Evolutionary conservation across 2,888 invertebrate genomes (phyloP).

Genomic region (Loripinus fragilis): DNA sequence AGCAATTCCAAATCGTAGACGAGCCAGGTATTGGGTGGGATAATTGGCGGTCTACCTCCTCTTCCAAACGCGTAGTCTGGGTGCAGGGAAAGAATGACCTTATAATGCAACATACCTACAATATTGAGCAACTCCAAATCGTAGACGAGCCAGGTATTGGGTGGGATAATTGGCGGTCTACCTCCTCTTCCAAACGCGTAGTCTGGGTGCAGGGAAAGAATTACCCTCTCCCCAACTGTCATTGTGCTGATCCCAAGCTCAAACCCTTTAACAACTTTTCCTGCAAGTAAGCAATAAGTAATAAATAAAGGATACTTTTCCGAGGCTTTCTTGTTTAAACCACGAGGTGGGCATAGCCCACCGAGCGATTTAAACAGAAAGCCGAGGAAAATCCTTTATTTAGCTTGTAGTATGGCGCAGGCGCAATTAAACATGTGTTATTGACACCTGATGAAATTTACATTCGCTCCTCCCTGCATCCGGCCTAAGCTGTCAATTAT

Average conservation of each 20-base stretch:
- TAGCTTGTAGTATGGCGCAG: no score
- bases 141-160: constrained; percentile 91
- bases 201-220: constrained; percentile 92
- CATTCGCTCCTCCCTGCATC: no score
- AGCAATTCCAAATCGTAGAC: constrained; percentile 93
- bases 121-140: constrained; percentile 94
- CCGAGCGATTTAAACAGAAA: no score
- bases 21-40: constrained; percentile 94
- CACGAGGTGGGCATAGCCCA: no score
- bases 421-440: no score
- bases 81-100: constrained; percentile 92
- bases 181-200: constrained; percentile 95
- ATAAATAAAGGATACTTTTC: no score
- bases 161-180: constrained; percentile 94
- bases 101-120: constrained; percentile 87
- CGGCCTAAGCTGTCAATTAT: no score
- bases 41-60: constrained; percentile 92
- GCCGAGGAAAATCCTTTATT: no score
- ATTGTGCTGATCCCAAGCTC: constrained; percentile 97
- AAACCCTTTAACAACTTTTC: constrained; percentile 95
- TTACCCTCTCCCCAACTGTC: constrained; percentile 94
- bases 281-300: constrained; percentile 85
- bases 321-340: no score
- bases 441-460: no score
- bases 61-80: constrained; percentile 96